Conservation (phyloP, 2,797 vertebrate species). For the Anabas testudineus region DNA sequence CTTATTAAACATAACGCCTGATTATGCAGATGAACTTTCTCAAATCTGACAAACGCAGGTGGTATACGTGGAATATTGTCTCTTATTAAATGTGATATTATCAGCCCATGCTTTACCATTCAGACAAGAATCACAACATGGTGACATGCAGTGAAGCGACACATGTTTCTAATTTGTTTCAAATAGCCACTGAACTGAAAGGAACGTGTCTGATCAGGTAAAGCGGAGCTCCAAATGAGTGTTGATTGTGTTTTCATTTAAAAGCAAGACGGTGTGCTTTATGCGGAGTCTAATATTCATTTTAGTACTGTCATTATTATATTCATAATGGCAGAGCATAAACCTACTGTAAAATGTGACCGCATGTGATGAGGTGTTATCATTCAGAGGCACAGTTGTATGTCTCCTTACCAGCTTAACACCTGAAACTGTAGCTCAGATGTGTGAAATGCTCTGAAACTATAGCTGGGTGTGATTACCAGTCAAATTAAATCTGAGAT, state of each 20-base stretch:
- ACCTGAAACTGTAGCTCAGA: slow-evolving; percentile 82
- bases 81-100: slow-evolving; percentile 37
- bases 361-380: slow-evolving; percentile 67
- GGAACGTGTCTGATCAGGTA: slow-evolving; percentile 9
- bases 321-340: slow-evolving; percentile 57
- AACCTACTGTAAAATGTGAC: slow-evolving; percentile 67
- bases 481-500: slow-evolving; percentile 87
- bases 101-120: slow-evolving; percentile 16
- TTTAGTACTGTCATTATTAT: slow-evolving; percentile 37
- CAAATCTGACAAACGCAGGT: slow-evolving; percentile 17
- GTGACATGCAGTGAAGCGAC: slow-evolving; percentile 29
- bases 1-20: neutral
- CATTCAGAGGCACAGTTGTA: slow-evolving; percentile 72
- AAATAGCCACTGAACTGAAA: slow-evolving; percentile 32
- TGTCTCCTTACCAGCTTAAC: slow-evolving; percentile 75
- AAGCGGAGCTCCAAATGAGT: slow-evolving; percentile 6
- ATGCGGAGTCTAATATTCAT: slow-evolving; percentile 27
- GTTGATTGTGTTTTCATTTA: slow-evolving; percentile 46
- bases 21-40: slow-evolving; percentile 4
- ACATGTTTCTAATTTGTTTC: slow-evolving; percentile 9
- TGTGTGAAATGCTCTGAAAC: slow-evolving; percentile 85
- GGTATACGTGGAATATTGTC: slow-evolving; percentile 3
- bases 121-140: slow-evolving; percentile 19
- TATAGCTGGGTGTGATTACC: slow-evolving; percentile 86
- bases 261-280: slow-evolving; percentile 19